A percentile compares a stretch with the other conserved stretches of the same genome.
phyloP scores from a whole-genome alignment of 2,888 invertebrate species.

The Acleris holmiana region DNA sequence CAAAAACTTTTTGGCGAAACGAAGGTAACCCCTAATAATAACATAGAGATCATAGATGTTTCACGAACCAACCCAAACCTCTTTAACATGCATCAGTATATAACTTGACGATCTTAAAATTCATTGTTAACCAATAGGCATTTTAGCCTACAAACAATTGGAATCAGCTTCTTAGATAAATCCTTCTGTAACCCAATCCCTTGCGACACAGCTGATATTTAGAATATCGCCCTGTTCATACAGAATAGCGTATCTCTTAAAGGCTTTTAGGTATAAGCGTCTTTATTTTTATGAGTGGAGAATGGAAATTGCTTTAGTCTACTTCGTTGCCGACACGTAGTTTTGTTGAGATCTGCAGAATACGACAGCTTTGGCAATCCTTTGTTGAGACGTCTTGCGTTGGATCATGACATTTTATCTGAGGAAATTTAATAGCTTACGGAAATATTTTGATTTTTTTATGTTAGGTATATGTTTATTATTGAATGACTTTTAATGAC shows the following conservation, averaged over 20 bases:
- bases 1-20: too few species aligned
- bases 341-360: slow-evolving; percentile 37
- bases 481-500: too few species aligned
- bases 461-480: too few species aligned
- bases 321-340: too few species aligned
- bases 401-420: slow-evolving; percentile 44
- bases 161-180: slow-evolving; percentile 11
- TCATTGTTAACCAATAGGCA: slow-evolving; percentile 17
- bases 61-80: not conserved
- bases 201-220: slow-evolving; percentile 59
- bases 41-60: too few species aligned
- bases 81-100: not conserved
- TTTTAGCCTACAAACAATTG: slow-evolving; percentile 21
- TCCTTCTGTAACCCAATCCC: slow-evolving; percentile 40
- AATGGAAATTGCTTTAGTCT: too few species aligned
- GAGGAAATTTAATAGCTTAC: not conserved
- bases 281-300: too few species aligned
- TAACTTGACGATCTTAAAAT: not conserved
- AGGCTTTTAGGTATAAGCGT: too few species aligned
- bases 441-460: not conserved
- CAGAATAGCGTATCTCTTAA: too few species aligned
- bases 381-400: slow-evolving; percentile 50
- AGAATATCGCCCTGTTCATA: too few species aligned
- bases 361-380: slow-evolving; percentile 54
- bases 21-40: too few species aligned